Percentiles rank a stretch among this genome's conserved stretches.
Conservation (phyloP, 2,888 invertebrate genomes). For the Agrochola circellaris region DNA sequence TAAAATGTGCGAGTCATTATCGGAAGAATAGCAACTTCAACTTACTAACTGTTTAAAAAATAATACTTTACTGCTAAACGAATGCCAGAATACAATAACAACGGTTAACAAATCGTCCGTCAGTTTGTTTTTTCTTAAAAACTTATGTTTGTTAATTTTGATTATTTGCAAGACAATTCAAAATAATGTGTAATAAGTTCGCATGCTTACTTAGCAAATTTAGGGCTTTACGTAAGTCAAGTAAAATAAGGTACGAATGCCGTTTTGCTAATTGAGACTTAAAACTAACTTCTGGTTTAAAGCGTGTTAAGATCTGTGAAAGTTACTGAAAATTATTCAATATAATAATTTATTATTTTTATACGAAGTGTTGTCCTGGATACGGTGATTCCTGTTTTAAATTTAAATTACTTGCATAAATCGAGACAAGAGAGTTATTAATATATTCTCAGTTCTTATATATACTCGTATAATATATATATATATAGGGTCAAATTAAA, state of each 20-base stretch:
- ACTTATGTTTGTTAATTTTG: slow-evolving; percentile 28
- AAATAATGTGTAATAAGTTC: slow-evolving; percentile 4
- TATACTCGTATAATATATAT: too few relatives aligned
- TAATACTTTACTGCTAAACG: slow-evolving; percentile 58
- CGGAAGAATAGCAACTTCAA: slow-evolving; percentile 5
- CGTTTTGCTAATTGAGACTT: slow-evolving; percentile 13
- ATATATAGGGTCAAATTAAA: too few relatives aligned
- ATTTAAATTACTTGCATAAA: not conserved
- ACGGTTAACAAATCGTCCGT: slow-evolving; percentile 26
- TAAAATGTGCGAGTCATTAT: slow-evolving; percentile 33
- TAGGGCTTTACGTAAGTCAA: not conserved
- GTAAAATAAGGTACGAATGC: not conserved
- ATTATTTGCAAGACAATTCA: slow-evolving; percentile 1
- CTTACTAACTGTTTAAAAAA: slow-evolving; percentile 37
- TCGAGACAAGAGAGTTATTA: not conserved
- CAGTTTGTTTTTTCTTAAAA: slow-evolving; percentile 5
- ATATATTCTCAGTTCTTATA: too few relatives aligned
- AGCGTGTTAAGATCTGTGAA: not conserved
- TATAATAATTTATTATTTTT: too few relatives aligned
- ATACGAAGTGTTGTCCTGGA: not conserved
- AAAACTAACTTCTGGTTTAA: not conserved
- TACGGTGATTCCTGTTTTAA: not conserved
- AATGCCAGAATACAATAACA: slow-evolving; percentile 46
- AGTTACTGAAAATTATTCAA: not conserved
- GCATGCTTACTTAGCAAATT: slow-evolving; percentile 16